Base-by-base conservation (phyloP, 2,888 invertebrate genomes). In the Thecophora atra region DNA sequence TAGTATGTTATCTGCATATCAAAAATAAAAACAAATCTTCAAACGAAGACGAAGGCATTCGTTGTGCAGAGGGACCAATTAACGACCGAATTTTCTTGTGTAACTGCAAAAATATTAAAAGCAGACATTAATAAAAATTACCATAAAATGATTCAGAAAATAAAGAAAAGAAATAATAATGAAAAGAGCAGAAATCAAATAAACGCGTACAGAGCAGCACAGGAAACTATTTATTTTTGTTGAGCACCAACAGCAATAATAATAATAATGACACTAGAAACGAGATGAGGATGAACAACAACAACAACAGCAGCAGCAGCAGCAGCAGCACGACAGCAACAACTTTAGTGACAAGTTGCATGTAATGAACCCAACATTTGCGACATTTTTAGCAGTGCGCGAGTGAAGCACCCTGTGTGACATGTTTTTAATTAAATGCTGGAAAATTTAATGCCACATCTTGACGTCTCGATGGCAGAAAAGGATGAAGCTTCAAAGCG, bases 371-470 rank as follows among this genome's bases (percentile, higher is more conserved):
- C 70, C 70, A 52, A 63, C 51, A 60, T 56, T 60, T 66, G 66
- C 28, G 37, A 62, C 66, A 73, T 65, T 73, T 63, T 63, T 63
- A 73, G 64, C 64, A 54, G 52, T n/a, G n/a, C n/a, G n/a, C 54
- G 54, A 47, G 24, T 58, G 58, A 26, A 56, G 54, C 54, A 69
- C 63, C 68, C 68, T 69, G 68, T 77, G 69, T 80, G 79, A 82
- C 82, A 79, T 81, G 79, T 81, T 84, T 81, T 82, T 83, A 84
- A 84, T 83, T 83, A 83, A 83, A 82, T 80, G 81, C 78, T 81
- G 79, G 78, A 81, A 81, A 83, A 82, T 79, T 81, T 78, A 80
- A 81, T 76, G 81, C 80, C 78, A 76, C 77, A 56, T 26, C 70
- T 71, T 71, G 71, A 42, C 68, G 68, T 44, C 51, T 67, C 44